These are phyloP conservation scores for Indicator maculatus DNA, from an alignment of 2,113 vertebrate species.

Conservation along the genomic window DNA sequence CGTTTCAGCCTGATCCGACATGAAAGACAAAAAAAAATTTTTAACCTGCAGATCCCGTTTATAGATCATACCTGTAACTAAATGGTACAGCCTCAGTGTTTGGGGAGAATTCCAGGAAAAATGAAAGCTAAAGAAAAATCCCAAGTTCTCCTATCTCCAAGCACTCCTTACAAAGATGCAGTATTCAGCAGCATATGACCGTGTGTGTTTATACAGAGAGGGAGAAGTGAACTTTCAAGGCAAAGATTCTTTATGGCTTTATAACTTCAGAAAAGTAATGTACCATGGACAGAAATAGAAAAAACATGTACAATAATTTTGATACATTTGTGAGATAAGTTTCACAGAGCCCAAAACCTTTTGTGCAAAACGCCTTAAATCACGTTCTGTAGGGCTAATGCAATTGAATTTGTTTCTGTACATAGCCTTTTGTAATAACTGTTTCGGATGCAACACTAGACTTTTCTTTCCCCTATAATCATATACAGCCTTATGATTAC, in stretches of 20 bases:
- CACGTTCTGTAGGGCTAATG: slow-evolving; percentile 38
- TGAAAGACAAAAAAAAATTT: not conserved
- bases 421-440: slow-evolving; percentile 44
- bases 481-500: slow-evolving; percentile 17
- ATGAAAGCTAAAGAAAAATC: not conserved
- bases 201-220: not conserved
- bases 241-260: slow-evolving; percentile 25
- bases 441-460: slow-evolving; percentile 35
- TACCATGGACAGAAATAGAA: not conserved
- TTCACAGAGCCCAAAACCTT: slow-evolving; percentile 9
- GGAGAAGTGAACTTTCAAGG: not conserved
- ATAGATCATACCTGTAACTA: not conserved
- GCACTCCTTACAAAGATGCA: not conserved
- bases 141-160: not conserved
- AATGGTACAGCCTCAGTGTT: not conserved
- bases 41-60: not conserved
- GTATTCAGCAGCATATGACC: not conserved
- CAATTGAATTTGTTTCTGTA: slow-evolving; percentile 36
- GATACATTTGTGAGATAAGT: not conserved
- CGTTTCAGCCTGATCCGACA: not conserved
- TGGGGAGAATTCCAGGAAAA: not conserved
- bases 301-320: not conserved
- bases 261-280: slow-evolving; percentile 5
- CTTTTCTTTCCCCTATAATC: not conserved
- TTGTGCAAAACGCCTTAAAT: slow-evolving; percentile 65